These are phyloP conservation scores for Basileuterus tristriatus DNA, from an alignment of 2,797 vertebrate genomes.

Conservation along the genomic window DNA sequence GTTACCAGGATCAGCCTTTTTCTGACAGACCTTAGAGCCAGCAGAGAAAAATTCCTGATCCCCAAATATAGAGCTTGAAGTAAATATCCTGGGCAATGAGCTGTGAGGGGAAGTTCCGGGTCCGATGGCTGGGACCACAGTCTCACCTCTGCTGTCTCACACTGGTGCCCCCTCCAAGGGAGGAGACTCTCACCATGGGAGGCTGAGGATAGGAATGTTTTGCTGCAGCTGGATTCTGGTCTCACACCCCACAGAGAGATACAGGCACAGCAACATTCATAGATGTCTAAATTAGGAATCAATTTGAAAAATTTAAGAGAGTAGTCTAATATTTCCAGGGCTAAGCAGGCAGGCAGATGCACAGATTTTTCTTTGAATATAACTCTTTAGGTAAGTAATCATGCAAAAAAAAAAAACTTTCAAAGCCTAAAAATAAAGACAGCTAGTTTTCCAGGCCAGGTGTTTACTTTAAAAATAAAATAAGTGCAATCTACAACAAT, in stretches of 20 bases:
- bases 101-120: background rate
- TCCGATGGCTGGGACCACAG: background rate
- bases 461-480: background rate
- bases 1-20: background rate
- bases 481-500: background rate
- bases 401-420: background rate
- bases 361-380: background rate
- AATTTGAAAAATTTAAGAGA: background rate
- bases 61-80: background rate
- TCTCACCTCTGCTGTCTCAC: background rate
- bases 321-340: background rate
- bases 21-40: background rate
- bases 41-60: background rate
- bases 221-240: background rate
- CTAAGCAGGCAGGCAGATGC: background rate
- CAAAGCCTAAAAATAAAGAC: background rate
- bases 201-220: background rate
- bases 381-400: background rate
- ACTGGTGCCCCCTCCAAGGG: background rate
- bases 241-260: background rate
- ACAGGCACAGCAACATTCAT: background rate
- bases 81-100: background rate
- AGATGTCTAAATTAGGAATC: background rate
- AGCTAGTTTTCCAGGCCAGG: background rate
- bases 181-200: background rate